phyloP scores from a whole-genome alignment of 2,797 vertebrate species.

The Amblyopsis hoosieri region DNA sequence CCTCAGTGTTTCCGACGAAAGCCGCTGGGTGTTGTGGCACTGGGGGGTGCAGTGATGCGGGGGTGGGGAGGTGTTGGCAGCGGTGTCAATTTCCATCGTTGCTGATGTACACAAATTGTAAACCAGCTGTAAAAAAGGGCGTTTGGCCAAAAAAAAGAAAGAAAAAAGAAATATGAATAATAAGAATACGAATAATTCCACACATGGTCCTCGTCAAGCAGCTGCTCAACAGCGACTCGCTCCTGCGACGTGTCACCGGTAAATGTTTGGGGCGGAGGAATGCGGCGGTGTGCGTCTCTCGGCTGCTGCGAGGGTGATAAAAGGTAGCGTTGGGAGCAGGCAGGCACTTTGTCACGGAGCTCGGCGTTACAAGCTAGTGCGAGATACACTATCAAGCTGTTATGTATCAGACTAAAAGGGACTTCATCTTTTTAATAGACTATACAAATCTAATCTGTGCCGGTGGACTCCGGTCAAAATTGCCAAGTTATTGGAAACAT shows the following conservation, averaged over 20 bases:
- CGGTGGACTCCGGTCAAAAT: background rate
- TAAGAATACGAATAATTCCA: conserved; percentile 28
- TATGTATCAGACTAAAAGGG: background rate
- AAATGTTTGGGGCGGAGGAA: conserved; percentile 78
- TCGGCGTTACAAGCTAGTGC: background rate
- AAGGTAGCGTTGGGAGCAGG: conserved; percentile 21
- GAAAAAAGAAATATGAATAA: conserved; percentile 22
- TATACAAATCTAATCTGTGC: background rate
- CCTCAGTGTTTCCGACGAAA: conserved; percentile 33
- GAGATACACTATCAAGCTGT: background rate
- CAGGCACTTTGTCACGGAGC: conserved; percentile 40
- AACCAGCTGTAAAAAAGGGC: conserved; percentile 41
- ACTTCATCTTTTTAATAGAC: background rate
- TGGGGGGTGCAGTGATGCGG: conserved; percentile 5
- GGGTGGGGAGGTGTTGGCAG: conserved; percentile 13
- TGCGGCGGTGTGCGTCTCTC: conserved; percentile 73
- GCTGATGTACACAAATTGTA: conserved; percentile 54
- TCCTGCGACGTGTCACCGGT: conserved; percentile 77
- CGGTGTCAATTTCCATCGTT: conserved; percentile 25
- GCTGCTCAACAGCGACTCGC: conserved; percentile 49
- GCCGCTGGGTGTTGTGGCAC: conserved; percentile 45
- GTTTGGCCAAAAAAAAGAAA: conserved; percentile 25
- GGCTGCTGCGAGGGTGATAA: conserved; percentile 37
- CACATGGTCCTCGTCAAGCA: conserved; percentile 75
- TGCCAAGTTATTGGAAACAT: conserved; percentile 1